Evolutionary conservation across 2,113 vertebrate species (phyloP).

Genomic region (Mormoops blainvillei): DNA sequence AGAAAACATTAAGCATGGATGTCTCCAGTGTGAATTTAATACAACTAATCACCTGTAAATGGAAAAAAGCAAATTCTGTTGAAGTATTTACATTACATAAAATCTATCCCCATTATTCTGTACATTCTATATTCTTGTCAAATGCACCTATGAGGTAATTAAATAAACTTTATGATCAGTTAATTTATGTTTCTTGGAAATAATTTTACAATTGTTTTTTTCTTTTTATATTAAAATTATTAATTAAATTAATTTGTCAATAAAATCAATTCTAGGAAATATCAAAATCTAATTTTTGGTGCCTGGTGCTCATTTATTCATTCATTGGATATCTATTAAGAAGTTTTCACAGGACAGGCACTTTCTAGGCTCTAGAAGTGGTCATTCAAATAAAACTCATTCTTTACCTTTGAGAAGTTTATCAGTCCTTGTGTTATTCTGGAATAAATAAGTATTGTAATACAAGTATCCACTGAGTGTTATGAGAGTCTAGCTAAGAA

Average conservation of each 20-base stretch:
- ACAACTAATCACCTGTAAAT: background rate
- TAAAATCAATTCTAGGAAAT: background rate
- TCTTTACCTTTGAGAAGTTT: background rate
- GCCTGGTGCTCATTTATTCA: background rate
- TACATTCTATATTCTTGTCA: background rate
- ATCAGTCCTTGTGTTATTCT: background rate
- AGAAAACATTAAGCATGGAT: background rate
- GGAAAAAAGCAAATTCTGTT: background rate
- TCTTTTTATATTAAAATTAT: background rate
- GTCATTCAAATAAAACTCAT: background rate
- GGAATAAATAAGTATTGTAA: background rate
- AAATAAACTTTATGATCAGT: background rate
- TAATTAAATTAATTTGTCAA: background rate
- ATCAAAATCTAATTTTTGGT: background rate
- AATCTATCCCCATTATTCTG: background rate
- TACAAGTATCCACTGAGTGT: background rate
- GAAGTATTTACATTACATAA: background rate
- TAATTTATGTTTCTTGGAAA: slow-evolving; percentile 18
- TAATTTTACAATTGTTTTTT: background rate
- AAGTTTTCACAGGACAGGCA: background rate
- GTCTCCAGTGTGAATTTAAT: background rate
- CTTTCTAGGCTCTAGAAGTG: background rate
- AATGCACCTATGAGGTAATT: background rate
- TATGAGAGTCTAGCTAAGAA: background rate
- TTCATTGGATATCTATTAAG: background rate